Evolutionary conservation across 2,888 invertebrate genomes (phyloP).

Genomic region (Polylopha cassiicola): DNA sequence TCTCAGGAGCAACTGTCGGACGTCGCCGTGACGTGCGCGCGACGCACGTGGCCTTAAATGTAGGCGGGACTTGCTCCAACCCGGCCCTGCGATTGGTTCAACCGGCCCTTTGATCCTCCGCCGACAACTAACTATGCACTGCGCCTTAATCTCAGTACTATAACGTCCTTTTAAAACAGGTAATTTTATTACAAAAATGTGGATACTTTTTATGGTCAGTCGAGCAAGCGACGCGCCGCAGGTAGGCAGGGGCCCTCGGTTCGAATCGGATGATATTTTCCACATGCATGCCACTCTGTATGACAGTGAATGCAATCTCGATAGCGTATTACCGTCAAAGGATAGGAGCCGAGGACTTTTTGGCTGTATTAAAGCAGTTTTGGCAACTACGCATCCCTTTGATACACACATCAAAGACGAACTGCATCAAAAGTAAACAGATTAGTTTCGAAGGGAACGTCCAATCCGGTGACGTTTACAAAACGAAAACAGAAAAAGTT

Average conservation of each 20-base stretch:
- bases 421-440: constrained; percentile 17
- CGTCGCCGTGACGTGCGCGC: constrained; percentile 57
- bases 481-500: constrained; percentile 9
- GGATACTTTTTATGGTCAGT: constrained; percentile 67
- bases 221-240: constrained; percentile 49
- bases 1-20: constrained; percentile 55
- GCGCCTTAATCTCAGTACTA: constrained; percentile 76
- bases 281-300: constrained; percentile 40
- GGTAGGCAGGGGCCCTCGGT: constrained; percentile 37
- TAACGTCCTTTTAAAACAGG: constrained; percentile 76
- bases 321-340: constrained; percentile 55
- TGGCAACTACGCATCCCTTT: constrained; percentile 49
- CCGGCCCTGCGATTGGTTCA: constrained; percentile 49
- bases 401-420: constrained; percentile 47
- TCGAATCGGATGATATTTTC: constrained; percentile 42
- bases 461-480: constrained; percentile 14
- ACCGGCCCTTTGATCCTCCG: constrained; percentile 66
- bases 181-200: constrained; percentile 75
- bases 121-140: constrained; percentile 73
- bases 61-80: constrained; percentile 50
- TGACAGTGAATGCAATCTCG: constrained; percentile 55
- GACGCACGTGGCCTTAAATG: constrained; percentile 66
- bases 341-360: constrained; percentile 49
- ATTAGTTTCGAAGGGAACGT: constrained; percentile 16
- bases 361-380: constrained; percentile 45